A percentile compares a stretch with the other conserved stretches of the same genome.
Evolutionary conservation across 2,888 invertebrate species (phyloP).

Genomic region (Pristionchus japonicus): DNA sequence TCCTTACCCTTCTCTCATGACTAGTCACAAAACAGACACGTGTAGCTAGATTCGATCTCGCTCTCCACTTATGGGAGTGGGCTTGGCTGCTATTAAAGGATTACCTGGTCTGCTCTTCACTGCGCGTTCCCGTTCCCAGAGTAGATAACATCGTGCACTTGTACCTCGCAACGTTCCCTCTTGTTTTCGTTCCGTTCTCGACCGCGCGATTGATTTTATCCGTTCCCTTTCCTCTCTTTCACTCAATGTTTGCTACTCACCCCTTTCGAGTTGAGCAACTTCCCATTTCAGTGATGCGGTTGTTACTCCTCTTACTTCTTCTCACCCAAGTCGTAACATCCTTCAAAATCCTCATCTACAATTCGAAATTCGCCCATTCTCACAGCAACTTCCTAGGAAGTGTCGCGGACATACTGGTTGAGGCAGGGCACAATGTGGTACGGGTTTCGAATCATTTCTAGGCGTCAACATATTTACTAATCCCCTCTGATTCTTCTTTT

Average conservation of each 20-base stretch:
- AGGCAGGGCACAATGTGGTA: conserved; percentile 1
- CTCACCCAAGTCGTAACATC: neutral
- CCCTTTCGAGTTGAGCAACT: neutral
- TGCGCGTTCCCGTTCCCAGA: neutral
- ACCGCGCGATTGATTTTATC: neutral
- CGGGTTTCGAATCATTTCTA: neutral
- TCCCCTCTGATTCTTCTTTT: neutral
- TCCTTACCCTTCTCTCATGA: neutral
- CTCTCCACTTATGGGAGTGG: too few relatives aligned
- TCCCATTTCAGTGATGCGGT: neutral
- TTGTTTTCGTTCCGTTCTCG: neutral
- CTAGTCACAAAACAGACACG: neutral
- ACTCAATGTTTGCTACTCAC: neutral
- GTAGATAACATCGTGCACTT: neutral
- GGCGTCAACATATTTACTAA: neutral
- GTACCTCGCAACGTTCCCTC: neutral
- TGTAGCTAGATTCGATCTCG: too few relatives aligned
- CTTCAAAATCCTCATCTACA: conserved; percentile 25
- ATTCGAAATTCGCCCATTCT: neutral
- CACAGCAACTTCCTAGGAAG: conserved; percentile 18
- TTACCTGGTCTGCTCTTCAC: neutral
- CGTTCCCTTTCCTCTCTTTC: neutral
- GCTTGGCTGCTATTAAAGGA: neutral
- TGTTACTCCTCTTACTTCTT: neutral
- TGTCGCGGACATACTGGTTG: neutral